Evolutionary conservation across 2,113 vertebrate species (phyloP).

Genomic region (Rhinichthys klamathensis): DNA sequence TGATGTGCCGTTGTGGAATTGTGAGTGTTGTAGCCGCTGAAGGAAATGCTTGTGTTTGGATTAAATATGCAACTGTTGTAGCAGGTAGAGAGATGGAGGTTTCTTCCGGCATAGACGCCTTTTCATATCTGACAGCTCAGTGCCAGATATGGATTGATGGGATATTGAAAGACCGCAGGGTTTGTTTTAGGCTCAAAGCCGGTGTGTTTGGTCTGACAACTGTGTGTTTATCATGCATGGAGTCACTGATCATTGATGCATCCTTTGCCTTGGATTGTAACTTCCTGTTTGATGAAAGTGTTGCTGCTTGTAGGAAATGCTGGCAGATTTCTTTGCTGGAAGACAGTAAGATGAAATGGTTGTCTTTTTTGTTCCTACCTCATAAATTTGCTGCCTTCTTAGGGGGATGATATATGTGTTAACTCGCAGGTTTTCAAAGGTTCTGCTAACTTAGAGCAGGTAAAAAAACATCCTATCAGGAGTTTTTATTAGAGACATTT

Average conservation of each 20-base stretch:
- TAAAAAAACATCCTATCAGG: neutral
- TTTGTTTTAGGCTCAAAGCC: constrained; percentile 23
- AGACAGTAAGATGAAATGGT: neutral
- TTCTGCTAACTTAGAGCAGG: neutral
- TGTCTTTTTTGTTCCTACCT: neutral
- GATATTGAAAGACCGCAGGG: constrained; percentile 8
- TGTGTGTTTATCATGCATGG: neutral
- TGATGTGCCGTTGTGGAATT: neutral
- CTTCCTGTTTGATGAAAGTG: neutral
- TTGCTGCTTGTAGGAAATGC: constrained; percentile 33
- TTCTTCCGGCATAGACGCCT: neutral
- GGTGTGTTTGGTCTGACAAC: neutral
- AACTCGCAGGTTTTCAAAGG: neutral
- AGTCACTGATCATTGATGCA: neutral
- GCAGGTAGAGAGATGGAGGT: constrained; percentile 33
- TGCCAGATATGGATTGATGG: neutral
- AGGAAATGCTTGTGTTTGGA: constrained; percentile 29
- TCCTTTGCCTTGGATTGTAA: neutral
- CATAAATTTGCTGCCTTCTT: neutral
- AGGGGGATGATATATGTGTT: neutral
- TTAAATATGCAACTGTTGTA: constrained; percentile 51
- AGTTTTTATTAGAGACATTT: neutral
- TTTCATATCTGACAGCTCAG: constrained; percentile 22
- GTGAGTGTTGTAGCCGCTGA: constrained; percentile 6
- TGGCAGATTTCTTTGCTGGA: constrained; percentile 39